These are phyloP conservation scores for Scalopus aquaticus DNA, from an alignment of 2,113 vertebrate species.

Conservation along the genomic window DNA sequence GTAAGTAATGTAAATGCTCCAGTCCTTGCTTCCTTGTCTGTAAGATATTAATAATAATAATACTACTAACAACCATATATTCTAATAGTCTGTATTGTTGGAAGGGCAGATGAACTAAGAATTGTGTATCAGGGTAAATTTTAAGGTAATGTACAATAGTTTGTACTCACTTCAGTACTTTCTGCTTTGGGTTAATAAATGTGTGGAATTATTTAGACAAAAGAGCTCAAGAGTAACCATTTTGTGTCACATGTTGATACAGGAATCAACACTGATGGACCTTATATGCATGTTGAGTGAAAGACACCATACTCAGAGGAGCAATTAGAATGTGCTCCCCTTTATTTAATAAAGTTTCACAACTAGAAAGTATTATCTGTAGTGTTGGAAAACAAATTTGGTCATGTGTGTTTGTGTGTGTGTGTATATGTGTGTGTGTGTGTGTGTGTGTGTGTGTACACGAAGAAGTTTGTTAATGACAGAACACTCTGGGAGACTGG, in stretches of 20 bases:
- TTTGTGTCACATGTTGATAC: background rate
- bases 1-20: background rate
- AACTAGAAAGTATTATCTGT: background rate
- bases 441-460: background rate
- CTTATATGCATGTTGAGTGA: background rate
- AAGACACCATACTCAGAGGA: background rate
- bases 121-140: background rate
- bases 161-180: background rate
- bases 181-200: background rate
- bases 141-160: background rate
- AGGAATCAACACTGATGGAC: background rate
- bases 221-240: background rate
- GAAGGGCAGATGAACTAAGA: background rate
- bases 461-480: rapidly evolving
- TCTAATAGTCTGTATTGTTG: background rate
- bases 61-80: background rate
- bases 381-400: background rate
- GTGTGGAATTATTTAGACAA: background rate
- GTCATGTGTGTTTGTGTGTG: background rate
- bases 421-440: no score
- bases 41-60: background rate
- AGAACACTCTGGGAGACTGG: background rate
- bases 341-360: background rate
- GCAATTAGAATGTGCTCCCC: rapidly evolving
- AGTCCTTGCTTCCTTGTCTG: background rate